Evolutionary conservation across 2,888 invertebrate species (phyloP).

Genomic region (Mantis religiosa): DNA sequence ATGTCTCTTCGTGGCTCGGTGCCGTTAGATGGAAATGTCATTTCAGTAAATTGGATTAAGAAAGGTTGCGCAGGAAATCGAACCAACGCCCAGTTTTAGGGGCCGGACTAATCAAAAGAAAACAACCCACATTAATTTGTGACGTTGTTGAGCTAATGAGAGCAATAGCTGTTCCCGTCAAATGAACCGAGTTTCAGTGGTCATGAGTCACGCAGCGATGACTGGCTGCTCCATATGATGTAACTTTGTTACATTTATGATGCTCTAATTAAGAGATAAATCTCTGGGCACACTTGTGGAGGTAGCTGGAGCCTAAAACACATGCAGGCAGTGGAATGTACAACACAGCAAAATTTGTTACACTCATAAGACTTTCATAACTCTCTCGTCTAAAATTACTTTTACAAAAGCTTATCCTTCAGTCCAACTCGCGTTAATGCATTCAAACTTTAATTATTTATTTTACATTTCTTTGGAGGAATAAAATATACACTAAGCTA

Average conservation of each 20-base stretch:
- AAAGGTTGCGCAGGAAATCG: background rate
- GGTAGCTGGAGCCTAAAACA: too few relatives aligned
- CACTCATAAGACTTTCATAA: too few relatives aligned
- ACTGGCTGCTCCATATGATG: background rate
- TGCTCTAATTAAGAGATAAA: background rate
- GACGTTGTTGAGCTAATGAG: background rate
- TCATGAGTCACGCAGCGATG: background rate
- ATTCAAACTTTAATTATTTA: too few relatives aligned
- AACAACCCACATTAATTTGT: background rate
- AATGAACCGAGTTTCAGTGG: background rate
- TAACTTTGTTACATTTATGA: background rate
- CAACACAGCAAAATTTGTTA: too few relatives aligned
- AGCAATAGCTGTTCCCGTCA: background rate
- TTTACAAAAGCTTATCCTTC: too few relatives aligned
- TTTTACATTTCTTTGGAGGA: too few relatives aligned
- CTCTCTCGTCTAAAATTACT: too few relatives aligned
- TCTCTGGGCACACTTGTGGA: too few relatives aligned
- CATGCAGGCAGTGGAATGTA: too few relatives aligned
- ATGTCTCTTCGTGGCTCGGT: background rate
- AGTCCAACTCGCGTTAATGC: too few relatives aligned
- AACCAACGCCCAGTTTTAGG: background rate
- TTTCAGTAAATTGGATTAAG: background rate
- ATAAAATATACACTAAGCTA: too few relatives aligned
- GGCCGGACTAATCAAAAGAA: background rate
- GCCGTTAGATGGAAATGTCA: background rate